phyloP scores from a whole-genome alignment of 2,888 invertebrate genomes.

The Scaeva pyrastri region DNA sequence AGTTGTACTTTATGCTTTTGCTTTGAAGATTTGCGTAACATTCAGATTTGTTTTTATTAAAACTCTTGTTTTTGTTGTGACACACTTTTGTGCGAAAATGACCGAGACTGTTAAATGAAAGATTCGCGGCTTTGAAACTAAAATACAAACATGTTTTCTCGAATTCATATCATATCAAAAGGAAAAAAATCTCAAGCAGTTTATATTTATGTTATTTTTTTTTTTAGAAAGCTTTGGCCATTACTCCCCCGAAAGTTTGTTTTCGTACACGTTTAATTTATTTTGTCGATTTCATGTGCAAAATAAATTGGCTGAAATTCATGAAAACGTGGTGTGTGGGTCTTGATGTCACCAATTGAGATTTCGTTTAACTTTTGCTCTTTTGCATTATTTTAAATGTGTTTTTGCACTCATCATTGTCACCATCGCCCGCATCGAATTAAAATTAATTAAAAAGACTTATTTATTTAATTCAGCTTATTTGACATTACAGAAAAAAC shows the following conservation, averaged over 20 bases:
- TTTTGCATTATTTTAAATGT: background rate
- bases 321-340: conserved; percentile 63
- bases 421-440: conserved; percentile 38
- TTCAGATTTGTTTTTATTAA: background rate
- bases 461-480: too few species aligned
- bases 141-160: conserved; percentile 9
- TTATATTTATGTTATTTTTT: background rate
- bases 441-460: conserved; percentile 43
- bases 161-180: background rate
- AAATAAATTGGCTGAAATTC: conserved; percentile 14
- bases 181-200: background rate
- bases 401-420: background rate
- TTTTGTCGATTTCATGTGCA: conserved; percentile 52
- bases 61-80: conserved; percentile 3
- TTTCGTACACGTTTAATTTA: conserved; percentile 6
- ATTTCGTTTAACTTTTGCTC: conserved; percentile 39
- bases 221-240: conserved; percentile 41
- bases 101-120: background rate
- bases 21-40: background rate
- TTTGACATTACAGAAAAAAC: too few species aligned
- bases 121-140: background rate
- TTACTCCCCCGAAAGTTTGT: conserved; percentile 30
- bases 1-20: conserved; percentile 77
- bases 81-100: conserved; percentile 4
- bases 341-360: conserved; percentile 60